Evolutionary conservation across 1,140 invertebrate species (phyloP).

Genomic region (Lepidurus packardi): DNA sequence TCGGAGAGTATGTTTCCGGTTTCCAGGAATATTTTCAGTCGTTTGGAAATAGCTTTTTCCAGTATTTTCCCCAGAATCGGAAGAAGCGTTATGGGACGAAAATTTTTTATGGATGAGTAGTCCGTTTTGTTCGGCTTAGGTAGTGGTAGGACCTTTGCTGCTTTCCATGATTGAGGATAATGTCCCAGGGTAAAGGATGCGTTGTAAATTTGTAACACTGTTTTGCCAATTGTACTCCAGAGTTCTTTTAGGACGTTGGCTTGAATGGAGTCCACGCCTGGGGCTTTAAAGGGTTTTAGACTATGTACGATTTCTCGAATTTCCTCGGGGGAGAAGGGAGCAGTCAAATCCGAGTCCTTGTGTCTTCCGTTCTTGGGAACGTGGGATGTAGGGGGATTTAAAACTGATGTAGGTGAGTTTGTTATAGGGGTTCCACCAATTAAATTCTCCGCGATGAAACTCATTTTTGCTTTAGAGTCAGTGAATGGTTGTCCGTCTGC

Average conservation of each 20-base stretch:
- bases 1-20: no score
- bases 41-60: conserved; percentile 6
- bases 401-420: no score
- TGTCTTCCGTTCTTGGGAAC: no score
- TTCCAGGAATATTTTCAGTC: neutral
- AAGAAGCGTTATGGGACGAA: conserved; percentile 25
- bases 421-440: neutral
- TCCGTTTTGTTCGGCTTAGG: conserved; percentile 11
- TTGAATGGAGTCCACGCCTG: conserved; percentile 20
- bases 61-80: conserved; percentile 9
- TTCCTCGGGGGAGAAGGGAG: neutral
- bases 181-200: neutral
- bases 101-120: neutral
- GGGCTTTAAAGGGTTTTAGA: neutral
- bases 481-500: neutral
- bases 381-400: no score
- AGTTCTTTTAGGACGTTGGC: neutral
- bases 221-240: neutral
- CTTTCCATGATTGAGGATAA: conserved; percentile 23
- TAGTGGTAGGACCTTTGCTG: neutral
- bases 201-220: neutral
- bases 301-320: neutral
- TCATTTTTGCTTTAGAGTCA: neutral
- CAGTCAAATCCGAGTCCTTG: no score
- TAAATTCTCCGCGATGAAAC: neutral